Conservation (phyloP, 2,888 invertebrate species). For the Laothoe populi region DNA sequence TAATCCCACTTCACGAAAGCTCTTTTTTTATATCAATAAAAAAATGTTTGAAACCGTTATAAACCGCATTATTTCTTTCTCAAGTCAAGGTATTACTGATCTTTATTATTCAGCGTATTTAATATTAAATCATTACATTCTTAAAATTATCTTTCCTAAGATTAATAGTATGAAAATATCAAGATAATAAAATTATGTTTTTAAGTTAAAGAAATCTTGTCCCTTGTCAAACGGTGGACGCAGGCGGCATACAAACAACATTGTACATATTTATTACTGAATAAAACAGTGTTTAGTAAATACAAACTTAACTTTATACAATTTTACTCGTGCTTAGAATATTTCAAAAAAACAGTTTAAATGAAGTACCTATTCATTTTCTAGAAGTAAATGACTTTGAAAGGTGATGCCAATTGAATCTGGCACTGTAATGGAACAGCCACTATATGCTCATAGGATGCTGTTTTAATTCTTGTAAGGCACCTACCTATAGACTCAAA, state of each 20-base stretch:
- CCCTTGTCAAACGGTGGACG: not conserved
- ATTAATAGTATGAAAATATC: not conserved
- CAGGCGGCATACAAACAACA: not conserved
- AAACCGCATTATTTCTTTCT: too few relatives aligned
- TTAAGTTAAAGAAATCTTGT: constrained; percentile 13
- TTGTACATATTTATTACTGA: not conserved
- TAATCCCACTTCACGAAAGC: too few relatives aligned
- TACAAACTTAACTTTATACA: not conserved
- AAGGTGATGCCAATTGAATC: too few relatives aligned
- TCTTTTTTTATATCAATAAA: too few relatives aligned
- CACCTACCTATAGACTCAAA: too few relatives aligned
- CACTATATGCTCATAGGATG: too few relatives aligned
- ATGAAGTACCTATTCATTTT: not conserved
- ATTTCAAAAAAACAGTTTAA: not conserved
- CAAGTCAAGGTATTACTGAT: too few relatives aligned
- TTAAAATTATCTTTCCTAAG: too few relatives aligned
- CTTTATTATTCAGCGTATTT: not conserved
- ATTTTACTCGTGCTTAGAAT: not conserved
- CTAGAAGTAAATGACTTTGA: too few relatives aligned
- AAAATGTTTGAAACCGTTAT: too few relatives aligned
- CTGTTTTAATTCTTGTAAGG: too few relatives aligned
- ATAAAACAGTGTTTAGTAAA: not conserved
- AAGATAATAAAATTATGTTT: constrained; percentile 2
- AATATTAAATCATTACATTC: not conserved
- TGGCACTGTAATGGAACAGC: too few relatives aligned